Base-by-base conservation (phyloP, 2,113 vertebrate genomes). In the Bubo scandiacus region DNA sequence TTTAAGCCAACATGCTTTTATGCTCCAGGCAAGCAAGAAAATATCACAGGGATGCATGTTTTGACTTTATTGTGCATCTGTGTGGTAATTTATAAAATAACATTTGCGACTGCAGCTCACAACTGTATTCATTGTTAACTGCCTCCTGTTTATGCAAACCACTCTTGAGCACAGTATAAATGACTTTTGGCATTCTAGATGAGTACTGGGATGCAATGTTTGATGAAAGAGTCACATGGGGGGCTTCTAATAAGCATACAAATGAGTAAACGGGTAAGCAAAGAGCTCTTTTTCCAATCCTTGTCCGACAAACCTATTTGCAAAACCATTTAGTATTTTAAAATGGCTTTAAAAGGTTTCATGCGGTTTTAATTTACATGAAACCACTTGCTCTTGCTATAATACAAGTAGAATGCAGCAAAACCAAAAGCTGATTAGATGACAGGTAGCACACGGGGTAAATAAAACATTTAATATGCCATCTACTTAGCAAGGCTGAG, bases 391-490 rank as follows among this genome's bases (percentile, higher is more conserved):
- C 43, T 97, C 94, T 95, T 84, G 78, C 79, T 81, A 91, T 92
- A 95, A 95, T 58, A 71, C 70, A 89, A 71, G 89, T 27, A 73
- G 72, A 97, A 96, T 75, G 65, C 77, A 97, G 90, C 77, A 96
- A 90, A 97, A 96, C 74, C 93, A 96, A 97, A 98, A 96, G 81
- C 61, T 92, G 96, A 96, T 94, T 97, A 97, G 95, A 90, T 86
- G 93, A 95, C 85, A 97, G 84, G 90, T 95, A 97, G 93, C 81
- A 75, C 72, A 92, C 9, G 13, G 91, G 91, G 94, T 94, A 96
- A 97, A 94, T 86, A 95, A 94, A 97, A 96, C 78, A 94, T 94
- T 97, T 97, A 97, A 95, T 96, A 88, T 68, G 57, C 86, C 80
- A 90, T 92, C 73, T 94, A 95, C 68, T 94, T 89, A 63, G 82